These are phyloP conservation scores for Eclectus roratus DNA, from an alignment of 2,113 vertebrate species.

Conservation along the genomic window DNA sequence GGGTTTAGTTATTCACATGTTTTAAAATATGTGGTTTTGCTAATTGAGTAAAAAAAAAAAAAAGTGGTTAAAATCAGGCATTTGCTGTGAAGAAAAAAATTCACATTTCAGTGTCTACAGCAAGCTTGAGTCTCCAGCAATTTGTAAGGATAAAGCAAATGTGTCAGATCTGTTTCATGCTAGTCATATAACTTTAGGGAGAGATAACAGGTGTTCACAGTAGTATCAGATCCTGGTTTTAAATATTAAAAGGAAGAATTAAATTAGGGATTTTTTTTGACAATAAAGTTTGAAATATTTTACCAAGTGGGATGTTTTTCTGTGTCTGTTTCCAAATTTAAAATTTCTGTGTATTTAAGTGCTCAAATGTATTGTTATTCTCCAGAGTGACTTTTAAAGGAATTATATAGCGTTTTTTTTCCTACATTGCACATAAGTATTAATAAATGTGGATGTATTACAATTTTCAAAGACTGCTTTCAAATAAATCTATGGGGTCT, in stretches of 20 bases:
- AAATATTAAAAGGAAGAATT: not conserved
- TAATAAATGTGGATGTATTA: not conserved
- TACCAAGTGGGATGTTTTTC: not conserved
- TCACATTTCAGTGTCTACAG: not conserved
- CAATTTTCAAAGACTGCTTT: not conserved
- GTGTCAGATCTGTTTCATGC: not conserved
- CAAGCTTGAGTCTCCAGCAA: not conserved
- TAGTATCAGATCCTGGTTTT: not conserved
- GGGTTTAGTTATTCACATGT: not conserved
- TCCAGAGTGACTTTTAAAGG: not conserved
- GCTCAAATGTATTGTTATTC: not conserved
- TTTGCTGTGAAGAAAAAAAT: not conserved
- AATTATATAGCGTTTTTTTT: not conserved
- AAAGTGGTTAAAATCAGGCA: not conserved
- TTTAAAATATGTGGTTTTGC: not conserved
- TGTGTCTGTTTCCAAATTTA: not conserved
- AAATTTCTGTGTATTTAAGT: not conserved
- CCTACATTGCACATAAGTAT: not conserved
- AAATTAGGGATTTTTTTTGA: not conserved
- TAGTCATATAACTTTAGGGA: not conserved
- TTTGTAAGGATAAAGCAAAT: not conserved
- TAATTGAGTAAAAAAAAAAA: not conserved
- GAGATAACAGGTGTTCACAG: not conserved
- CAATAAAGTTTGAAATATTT: not conserved
- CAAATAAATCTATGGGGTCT: not conserved